Evolutionary conservation across 2,888 invertebrate genomes (phyloP), one percentile per base, ranked within the genome.

Genomic region (Agrochola lychnidis): DNA sequence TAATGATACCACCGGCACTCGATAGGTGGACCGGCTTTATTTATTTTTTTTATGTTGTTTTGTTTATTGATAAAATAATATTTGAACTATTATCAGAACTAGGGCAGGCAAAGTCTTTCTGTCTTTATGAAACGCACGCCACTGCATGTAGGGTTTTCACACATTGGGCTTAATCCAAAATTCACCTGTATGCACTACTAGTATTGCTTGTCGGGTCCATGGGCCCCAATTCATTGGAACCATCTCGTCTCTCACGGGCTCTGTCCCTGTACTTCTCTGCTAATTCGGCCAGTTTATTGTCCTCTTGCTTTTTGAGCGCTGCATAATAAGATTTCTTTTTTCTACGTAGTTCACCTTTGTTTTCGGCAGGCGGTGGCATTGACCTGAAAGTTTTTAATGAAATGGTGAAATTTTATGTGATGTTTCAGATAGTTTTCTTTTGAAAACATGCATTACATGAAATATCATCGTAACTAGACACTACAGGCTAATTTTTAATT

Each of bases 291-390:
- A 99, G 97, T 93, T 99, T 99, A 88, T 98, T 99, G 90, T 99
- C 99, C 92, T 99, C 99, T 91, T 99, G 99, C 90, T 99, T 99
- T 90, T 99, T 99, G 12, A 99, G 94, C 97, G 97, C 99, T 0
- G 99, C 99, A 96, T 99, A 99, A 91, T 98, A 99, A 78, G 98
- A 99, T 91, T 99, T 99, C 94, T 99, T 99, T 92, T 99, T 99
- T 76, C 98, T 97, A 68, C 99, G 97, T 36, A 98, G 97, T 91
- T 99, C 99, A 82, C 98, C 98, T 88, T 98, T 98, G 89, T 98
- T 98, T 90, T 98, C 98, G 71, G 97, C 94, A 30, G 97, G 97
- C 16, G 97, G 96, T 42, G 95, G 95, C 95, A 97, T 97, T 36
- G 95, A 92, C 42, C 96, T 97, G 78, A 14, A 92, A 90, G 36